Base-by-base conservation (phyloP, 2,888 invertebrate genomes). In the Coenonympha glycerion region DNA sequence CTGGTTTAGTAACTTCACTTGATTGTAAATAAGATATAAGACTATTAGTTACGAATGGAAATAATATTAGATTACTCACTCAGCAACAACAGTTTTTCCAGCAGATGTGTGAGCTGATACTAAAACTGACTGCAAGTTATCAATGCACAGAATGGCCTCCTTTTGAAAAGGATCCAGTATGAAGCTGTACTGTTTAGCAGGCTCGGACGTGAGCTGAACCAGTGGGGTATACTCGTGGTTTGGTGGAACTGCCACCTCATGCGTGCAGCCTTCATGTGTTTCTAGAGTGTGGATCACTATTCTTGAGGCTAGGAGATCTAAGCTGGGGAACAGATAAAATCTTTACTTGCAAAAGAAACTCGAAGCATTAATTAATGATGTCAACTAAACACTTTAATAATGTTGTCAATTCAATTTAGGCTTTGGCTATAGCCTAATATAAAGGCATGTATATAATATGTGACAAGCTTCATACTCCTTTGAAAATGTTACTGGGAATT, bases 81-180 rank as follows among this genome's bases (percentile, higher is more conserved):
- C 97, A 3, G 99, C 99, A 5, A 98, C 98, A 2, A 99, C 99
- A 49, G 99, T 99, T 90, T 99, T 99, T 45, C 99, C 99, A 37
- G 99, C 99, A 3, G 99, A 99, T 0, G 99, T 99, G 73, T 99
- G 99, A 5, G 99, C 99, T 1, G 99, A 99, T 0, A 99, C 99
- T 34, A 99, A 88, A 3, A 99, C 99, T 6, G 98, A 98, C 73
- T 99, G 98, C 70, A 96, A 93, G 78, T 99, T 99, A 72, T 99
- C 98, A 64, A 99, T 93, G 74, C 99, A 99, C 44, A 95, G 80
- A 57, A 99, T 94, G 0, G 99, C 98, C 79, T 98, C 97, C 66
- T 95, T 96, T 76, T 99, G 99, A 80, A 99, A 99, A 0, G 98
- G 95, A 91, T 99, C 99, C 52, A 99, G 87, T 48, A 94, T 92